phyloP scores from a whole-genome alignment of 2,113 vertebrate genomes.

The Semicossyphus pulcher region DNA sequence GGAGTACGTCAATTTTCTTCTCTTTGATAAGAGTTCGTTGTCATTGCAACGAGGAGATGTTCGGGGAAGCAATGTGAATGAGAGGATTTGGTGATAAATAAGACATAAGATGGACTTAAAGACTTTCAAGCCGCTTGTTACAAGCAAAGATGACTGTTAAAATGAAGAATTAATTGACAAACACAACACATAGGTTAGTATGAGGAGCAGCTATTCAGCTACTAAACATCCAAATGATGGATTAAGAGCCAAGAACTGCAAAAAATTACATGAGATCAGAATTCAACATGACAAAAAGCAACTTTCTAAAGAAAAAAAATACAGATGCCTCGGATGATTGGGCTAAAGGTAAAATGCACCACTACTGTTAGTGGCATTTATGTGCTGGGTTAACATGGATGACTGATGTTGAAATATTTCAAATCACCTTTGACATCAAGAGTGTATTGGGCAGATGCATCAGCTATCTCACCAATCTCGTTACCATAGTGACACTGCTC shows the following conservation, averaged over 20 bases:
- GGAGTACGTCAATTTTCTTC: conserved; percentile 48
- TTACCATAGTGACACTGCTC: conserved; percentile 82
- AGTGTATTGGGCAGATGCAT: conserved; percentile 82
- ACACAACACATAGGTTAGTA: conserved; percentile 78
- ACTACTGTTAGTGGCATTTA: conserved; percentile 81
- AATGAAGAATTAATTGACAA: conserved; percentile 77
- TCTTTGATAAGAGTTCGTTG: conserved; percentile 71
- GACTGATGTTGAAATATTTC: conserved; percentile 80
- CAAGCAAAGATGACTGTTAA: conserved; percentile 78
- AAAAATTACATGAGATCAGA: conserved; percentile 65
- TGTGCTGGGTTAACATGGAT: conserved; percentile 82
- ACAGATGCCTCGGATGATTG: conserved; percentile 67
- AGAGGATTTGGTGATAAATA: conserved; percentile 70
- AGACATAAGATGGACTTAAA: conserved; percentile 75
- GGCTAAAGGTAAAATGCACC: conserved; percentile 70
- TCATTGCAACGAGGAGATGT: conserved; percentile 77
- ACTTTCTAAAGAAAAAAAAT: conserved; percentile 36
- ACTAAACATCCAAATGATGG: conserved; percentile 68
- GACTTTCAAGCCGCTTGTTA: conserved; percentile 70
- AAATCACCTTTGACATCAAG: conserved; percentile 86
- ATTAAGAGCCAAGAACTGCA: conserved; percentile 74
- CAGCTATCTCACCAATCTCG: conserved; percentile 82
- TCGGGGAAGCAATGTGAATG: conserved; percentile 73
- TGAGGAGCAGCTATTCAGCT: conserved; percentile 61
- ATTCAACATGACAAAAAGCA: conserved; percentile 70